A percentile compares a stretch with the other conserved stretches of the same genome.
phyloP scores from a whole-genome alignment of 2,113 vertebrate genomes.

The Sorex araneus region DNA sequence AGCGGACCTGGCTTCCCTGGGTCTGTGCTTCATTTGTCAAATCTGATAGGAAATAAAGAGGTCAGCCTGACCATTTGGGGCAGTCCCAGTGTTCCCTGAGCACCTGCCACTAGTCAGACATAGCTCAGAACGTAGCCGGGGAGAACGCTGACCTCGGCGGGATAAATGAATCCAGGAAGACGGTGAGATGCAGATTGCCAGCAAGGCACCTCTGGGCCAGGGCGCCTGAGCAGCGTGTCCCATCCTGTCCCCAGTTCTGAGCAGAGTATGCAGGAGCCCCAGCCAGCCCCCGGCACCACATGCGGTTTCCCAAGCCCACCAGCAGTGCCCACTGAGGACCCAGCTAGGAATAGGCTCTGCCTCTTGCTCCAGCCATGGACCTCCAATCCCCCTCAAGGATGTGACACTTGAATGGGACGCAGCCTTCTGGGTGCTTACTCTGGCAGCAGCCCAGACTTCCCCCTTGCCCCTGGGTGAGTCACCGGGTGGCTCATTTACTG shows the following conservation, averaged over 20 bases:
- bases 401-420: background rate
- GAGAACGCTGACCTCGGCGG: background rate
- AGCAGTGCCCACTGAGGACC: too few species aligned
- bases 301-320: too few species aligned
- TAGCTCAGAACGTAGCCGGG: background rate
- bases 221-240: background rate
- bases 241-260: too few species aligned
- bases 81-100: background rate
- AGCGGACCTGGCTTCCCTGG: background rate
- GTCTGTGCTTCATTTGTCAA: background rate
- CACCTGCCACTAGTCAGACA: background rate
- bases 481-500: background rate
- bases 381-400: background rate
- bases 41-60: background rate
- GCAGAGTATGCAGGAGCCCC: too few species aligned
- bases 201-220: background rate
- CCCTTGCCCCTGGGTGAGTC: background rate
- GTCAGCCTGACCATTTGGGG: background rate
- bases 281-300: too few species aligned
- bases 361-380: too few species aligned
- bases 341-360: too few species aligned
- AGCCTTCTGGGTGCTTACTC: background rate
- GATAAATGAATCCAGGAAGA: background rate
- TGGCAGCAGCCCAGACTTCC: background rate
- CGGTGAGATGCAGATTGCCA: slow-evolving; percentile 10